Evolutionary conservation across 30 jellyfish, hydroid and myxozoan species (phyloP), one percentile per base, ranked within the genome.

Genomic region (Hydractinia symbiolongicarpus): DNA sequence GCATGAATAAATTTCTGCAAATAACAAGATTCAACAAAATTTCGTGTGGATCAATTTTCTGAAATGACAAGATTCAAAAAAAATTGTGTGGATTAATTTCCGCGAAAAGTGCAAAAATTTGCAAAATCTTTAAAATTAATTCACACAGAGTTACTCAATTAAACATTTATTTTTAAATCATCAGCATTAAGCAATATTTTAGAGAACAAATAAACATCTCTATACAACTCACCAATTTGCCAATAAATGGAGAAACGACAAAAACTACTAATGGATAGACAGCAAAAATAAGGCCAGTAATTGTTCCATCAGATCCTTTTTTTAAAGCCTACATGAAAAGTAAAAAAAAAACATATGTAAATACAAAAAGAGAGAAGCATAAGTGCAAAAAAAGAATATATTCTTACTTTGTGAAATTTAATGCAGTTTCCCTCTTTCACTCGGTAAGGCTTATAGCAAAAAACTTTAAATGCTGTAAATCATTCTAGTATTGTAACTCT

Each of bases 201-300:
- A 3, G 17, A 58, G 15, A 16, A 58, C 69, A 58, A 58, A 13
- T 11, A 13, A 58, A 58, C 69, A 58, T 16, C 15, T 0, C 69
- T 3, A 13, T 11, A 11, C 40, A 64, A 64, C 86, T 57, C 61
- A 72, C 96, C 70, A 76, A 51, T 53, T 76, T 69, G 7, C 96
- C 96, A 84, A 83, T 86, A 40, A 89, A 55, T 60, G 96, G 96
- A 8, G 96, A 89, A 52, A 79, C 68, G n/a, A 89, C 44, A 67
- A 89, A 84, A 5, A 85, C 76, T 16, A 74, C 86, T 11, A 89
- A 50, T 51, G 96, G 95, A 66, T 78, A 89, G 50, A 80, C 82
- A 55, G 96, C 91, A 72, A 89, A 89, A 9, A 89, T 79, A 72
- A 84, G 44, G 19, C 96, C 96, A 50, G 85, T 55, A 10, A 73